Base-by-base conservation (phyloP, 30 jellyfish, hydroid and myxozoan species). In the Aurelia aurita region DNA sequence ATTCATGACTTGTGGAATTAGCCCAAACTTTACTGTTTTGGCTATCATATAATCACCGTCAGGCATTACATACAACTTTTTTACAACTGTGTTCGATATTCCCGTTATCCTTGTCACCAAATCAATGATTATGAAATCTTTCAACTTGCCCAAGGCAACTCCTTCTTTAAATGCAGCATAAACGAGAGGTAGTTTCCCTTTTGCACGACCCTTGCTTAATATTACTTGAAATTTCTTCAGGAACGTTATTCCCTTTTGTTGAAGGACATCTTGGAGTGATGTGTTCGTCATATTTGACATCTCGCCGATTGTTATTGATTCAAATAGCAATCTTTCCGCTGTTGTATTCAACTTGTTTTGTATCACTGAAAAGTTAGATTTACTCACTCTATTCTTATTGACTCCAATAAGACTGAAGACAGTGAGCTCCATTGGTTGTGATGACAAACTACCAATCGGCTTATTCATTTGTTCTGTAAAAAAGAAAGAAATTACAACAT, bases 121-220 rank as follows among this genome's bases (percentile, higher is more conserved):
- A 39, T 8, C 47, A 22, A 29, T 16, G 35, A 71, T 43, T 23
- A 14, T 47, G 34, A 23, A 71, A 13, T 39, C 67, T 29, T 14
- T 15, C 20, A 71, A 15, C 43, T 71, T 23, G 16, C 28, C 28
- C 18, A 71, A 31, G 19, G 47, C 21, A 16, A 71, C 35, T 21
- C 68, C 68, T n/a, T 71, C 20, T 13, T 15, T n/a, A 64, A 15
- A 71, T n/a, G 83, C 67, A 3, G 46, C 70, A 22, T 39, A 39
- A 4, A 47, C 67, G 21, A 71, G 29, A 10, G 83, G 83, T 5
- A 23, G 66, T 34, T 71, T 43, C 22, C 25, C 46, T 2, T 4
- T 67, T 3, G 68, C 70, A 27, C 85, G 47, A 73, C 60, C n/a
- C 39, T 51, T 14, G 64, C 23, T 28, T 46, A 23, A 22, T 49